Base-by-base conservation (phyloP, 2,888 invertebrate genomes). In the Eupithecia abbreviata region DNA sequence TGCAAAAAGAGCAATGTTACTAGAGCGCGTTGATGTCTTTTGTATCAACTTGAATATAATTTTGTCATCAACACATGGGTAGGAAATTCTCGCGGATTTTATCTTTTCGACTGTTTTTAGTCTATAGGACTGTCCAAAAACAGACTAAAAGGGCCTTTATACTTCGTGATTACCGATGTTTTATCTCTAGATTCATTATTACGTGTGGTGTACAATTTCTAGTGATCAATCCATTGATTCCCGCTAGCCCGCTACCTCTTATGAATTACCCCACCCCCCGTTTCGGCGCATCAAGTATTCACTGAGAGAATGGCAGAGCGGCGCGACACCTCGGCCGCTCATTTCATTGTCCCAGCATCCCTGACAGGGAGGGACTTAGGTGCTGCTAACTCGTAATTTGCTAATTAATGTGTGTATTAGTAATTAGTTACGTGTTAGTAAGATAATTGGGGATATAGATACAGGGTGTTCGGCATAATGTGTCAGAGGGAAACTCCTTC, bases 281-380 rank as follows among this genome's bases (percentile, higher is more conserved):
- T 88, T 89, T 86, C 89, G 90, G 85, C 84, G 90, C 93, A 95
- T 95, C 92, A 92, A 92, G 88, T 94, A 95, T 95, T 91, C 94
- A 94, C 94, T 92, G 89, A 95, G 93, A 87, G 94, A 95, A 94
- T 95, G 90, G 80, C 82, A 84, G 90, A 94, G 89, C 86, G 87
- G 83, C 87, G 92, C 93, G 93, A 93, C 93, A 93, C 93, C 93
- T 93, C 89, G 88, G 83, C 88, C 88, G 90, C 87, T 92, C 91
- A 92, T 92, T 93, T 94, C 93, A 94, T 94, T 94, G 94, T 94
- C 91, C 93, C 76, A 62, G 75, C 75, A 73, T 71, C 75, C 58
- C 67, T 5, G 66, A 51, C 76, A 78, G 78, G 72, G 76, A 7
- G 30, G 69, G 6, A 66, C 55, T 70, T n/a, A 72, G 77, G 55